Evolutionary conservation across 2,113 vertebrate species (phyloP).

Genomic region (Rhea americana): DNA sequence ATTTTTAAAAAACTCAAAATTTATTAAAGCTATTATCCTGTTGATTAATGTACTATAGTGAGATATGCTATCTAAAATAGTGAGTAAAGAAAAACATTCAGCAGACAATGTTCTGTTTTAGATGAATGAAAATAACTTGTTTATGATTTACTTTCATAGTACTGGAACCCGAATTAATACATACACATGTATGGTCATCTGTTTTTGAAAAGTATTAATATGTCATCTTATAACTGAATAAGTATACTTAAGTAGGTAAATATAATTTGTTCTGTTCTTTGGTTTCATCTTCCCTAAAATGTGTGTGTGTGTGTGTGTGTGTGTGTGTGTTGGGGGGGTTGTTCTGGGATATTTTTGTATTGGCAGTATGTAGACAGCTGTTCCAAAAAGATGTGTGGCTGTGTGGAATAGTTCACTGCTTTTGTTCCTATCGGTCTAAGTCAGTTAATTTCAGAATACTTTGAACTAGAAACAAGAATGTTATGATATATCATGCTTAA

Average conservation of each 20-base stretch:
- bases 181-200: background rate
- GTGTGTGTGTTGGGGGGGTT: background rate
- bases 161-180: background rate
- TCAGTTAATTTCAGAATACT: background rate
- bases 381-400: background rate
- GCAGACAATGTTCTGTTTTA: background rate
- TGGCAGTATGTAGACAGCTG: background rate
- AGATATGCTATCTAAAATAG: background rate
- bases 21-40: background rate
- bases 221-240: background rate
- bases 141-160: background rate
- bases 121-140: background rate
- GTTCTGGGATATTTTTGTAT: background rate
- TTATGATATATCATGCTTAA: background rate
- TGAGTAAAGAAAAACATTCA: background rate
- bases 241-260: background rate
- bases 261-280: background rate
- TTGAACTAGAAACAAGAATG: background rate
- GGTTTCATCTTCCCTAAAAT: background rate
- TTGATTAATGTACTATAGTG: background rate
- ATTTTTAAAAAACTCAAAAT: background rate
- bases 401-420: background rate
- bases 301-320: background rate
- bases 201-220: background rate
- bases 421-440: background rate